Percentiles rank a stretch among this genome's conserved stretches.
Evolutionary conservation across 2,888 invertebrate genomes (phyloP).

Genomic region (Acrobasis suavella): DNA sequence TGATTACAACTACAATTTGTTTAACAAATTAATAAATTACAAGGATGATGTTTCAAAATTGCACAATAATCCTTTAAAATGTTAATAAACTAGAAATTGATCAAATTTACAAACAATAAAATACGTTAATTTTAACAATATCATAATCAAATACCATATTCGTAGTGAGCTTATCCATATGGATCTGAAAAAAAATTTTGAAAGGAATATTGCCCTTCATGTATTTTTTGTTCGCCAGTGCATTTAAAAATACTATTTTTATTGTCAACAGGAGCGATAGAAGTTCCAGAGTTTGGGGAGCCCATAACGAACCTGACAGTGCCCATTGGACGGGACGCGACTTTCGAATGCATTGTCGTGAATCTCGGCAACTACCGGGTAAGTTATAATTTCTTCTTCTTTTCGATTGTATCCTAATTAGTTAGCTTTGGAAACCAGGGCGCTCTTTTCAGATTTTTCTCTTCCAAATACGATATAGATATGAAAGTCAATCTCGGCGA

Average conservation of each 20-base stretch:
- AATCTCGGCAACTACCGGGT: conserved; percentile 95
- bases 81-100: no score
- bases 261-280: conserved; percentile 81
- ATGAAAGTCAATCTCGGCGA: background rate
- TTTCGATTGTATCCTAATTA: no score
- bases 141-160: no score
- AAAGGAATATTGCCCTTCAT: no score
- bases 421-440: background rate
- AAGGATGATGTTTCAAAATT: no score
- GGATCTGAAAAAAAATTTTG: no score
- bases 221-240: background rate
- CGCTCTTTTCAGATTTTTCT: background rate
- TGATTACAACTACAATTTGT: no score
- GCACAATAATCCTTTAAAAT: no score
- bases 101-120: no score
- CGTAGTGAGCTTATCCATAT: no score
- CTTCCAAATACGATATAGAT: background rate
- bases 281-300: conserved; percentile 91
- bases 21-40: no score
- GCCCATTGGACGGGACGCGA: conserved; percentile 92
- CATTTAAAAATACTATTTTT: conserved; percentile 19
- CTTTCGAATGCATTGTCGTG: conserved; percentile 93
- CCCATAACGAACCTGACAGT: conserved; percentile 93
- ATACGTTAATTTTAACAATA: no score
- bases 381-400: conserved; percentile 59